phyloP scores from a whole-genome alignment of 2,113 vertebrate species.

The Alexandromys fortis region DNA sequence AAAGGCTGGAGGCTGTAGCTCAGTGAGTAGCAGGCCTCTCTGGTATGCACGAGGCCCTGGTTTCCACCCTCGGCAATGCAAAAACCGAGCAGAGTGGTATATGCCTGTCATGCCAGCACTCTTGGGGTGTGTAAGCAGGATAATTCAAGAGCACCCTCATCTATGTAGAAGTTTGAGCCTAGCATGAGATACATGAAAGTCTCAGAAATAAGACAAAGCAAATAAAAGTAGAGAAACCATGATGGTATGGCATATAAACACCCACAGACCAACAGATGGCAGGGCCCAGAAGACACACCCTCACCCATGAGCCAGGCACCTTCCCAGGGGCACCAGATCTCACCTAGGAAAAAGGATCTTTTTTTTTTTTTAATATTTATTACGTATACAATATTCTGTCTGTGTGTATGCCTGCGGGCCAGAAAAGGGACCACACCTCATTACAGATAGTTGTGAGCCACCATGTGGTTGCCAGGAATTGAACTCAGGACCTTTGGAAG shows the following conservation, averaged over 20 bases:
- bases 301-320: neutral
- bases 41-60: neutral
- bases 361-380: no score
- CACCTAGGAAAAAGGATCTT: neutral
- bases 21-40: neutral
- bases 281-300: neutral
- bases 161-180: neutral
- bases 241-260: neutral
- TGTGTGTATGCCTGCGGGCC: no score
- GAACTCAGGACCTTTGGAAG: no score
- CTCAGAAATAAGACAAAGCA: neutral
- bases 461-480: no score
- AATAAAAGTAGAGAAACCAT: neutral
- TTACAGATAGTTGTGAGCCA: no score
- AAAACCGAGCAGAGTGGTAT: neutral
- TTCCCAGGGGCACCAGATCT: neutral
- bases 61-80: neutral
- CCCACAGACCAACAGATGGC: neutral
- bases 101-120: neutral
- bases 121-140: neutral
- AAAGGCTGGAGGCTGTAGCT: neutral
- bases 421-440: no score
- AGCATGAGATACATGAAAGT: neutral
- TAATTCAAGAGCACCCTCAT: neutral
- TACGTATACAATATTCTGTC: no score